Percentiles rank a stretch among this genome's conserved stretches.
Evolutionary conservation across 2,113 vertebrate species (phyloP).

Genomic region (Malurus cyaneus): DNA sequence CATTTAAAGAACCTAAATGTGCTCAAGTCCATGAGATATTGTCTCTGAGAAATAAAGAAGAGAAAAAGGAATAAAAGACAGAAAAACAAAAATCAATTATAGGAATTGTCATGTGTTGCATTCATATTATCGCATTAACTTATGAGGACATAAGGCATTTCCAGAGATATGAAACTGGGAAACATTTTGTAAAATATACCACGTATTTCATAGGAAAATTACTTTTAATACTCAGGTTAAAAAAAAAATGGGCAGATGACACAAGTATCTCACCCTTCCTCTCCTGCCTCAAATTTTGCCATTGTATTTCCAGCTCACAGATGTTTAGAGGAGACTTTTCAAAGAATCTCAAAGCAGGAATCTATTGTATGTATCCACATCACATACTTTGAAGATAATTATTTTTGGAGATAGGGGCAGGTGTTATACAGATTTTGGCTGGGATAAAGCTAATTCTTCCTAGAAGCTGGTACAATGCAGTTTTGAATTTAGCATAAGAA

Average conservation of each 20-base stretch:
- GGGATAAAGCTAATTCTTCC: not conserved
- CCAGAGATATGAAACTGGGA: not conserved
- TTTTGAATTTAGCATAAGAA: not conserved
- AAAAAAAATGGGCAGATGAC: not conserved
- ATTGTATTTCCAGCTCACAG: accelerated
- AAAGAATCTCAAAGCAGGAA: not conserved
- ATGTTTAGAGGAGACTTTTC: not conserved
- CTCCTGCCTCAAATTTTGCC: not conserved
- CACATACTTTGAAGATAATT: not conserved
- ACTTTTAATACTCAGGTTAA: not conserved
- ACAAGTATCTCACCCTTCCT: not conserved
- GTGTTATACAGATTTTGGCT: not conserved
- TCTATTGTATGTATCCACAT: not conserved
- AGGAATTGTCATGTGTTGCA: not conserved
- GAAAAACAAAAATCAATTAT: not conserved
- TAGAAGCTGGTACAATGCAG: not conserved
- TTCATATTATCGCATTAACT: not conserved
- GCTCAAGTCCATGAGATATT: not conserved
- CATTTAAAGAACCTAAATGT: not conserved
- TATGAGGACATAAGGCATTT: not conserved
- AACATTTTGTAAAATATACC: not conserved
- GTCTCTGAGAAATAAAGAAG: not conserved
- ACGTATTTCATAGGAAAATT: not conserved
- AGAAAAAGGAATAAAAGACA: not conserved
- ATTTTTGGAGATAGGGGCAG: accelerated